Evolutionary conservation across 1,140 invertebrate genomes (phyloP).

Genomic region (Calycopis cecrops): DNA sequence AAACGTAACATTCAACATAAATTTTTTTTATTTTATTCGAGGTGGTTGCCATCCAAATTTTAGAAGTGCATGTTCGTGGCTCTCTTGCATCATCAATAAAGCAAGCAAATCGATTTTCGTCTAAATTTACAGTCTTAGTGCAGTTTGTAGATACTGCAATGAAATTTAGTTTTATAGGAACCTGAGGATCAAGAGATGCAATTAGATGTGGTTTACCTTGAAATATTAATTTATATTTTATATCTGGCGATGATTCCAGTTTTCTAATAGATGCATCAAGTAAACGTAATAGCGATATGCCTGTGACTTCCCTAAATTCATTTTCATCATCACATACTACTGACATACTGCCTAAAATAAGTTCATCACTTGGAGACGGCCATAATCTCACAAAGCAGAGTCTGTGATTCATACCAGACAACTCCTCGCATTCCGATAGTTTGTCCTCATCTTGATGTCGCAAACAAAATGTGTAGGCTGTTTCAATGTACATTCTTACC

Average conservation of each 20-base stretch:
- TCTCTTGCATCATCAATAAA: conserved; percentile 30
- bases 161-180: conserved; percentile 42
- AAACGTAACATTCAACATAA: conserved; percentile 27
- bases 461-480: conserved; percentile 48
- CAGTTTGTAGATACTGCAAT: conserved; percentile 44
- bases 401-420: conserved; percentile 44
- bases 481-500: conserved; percentile 55
- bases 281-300: conserved; percentile 35
- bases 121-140: conserved; percentile 36
- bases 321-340: conserved; percentile 48
- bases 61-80: conserved; percentile 37
- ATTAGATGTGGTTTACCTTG: conserved; percentile 41
- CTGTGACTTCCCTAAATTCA: conserved; percentile 36
- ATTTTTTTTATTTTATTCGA: conserved; percentile 37
- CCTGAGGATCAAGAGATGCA: conserved; percentile 39
- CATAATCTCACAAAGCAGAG: conserved; percentile 44
- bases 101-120: conserved; percentile 30
- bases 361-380: conserved; percentile 47
- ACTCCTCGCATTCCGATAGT: conserved; percentile 42
- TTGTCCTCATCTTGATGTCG: conserved; percentile 32
- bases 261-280: conserved; percentile 34
- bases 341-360: conserved; percentile 35
- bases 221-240: conserved; percentile 40
- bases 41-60: conserved; percentile 37
- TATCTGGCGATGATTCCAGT: conserved; percentile 36